These are phyloP conservation scores for Prostheceraeus crozeri DNA, from an alignment of 2,888 invertebrate genomes.

Conservation along the genomic window DNA sequence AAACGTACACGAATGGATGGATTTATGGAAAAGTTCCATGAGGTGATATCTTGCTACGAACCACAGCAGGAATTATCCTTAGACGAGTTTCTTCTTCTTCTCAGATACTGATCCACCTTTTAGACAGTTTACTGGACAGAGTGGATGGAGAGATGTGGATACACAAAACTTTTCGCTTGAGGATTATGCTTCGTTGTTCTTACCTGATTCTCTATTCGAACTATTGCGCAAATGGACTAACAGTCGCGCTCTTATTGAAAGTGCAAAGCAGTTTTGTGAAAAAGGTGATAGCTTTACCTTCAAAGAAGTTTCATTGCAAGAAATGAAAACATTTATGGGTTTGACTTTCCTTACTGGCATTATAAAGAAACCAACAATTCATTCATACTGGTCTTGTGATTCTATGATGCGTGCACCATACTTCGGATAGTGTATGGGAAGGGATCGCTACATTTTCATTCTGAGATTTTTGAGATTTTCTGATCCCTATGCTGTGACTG, in stretches of 20 bases:
- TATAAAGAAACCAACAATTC: slow-evolving; percentile 14
- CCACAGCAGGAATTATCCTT: slow-evolving; percentile 25
- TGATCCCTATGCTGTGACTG: background rate
- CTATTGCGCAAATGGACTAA: slow-evolving; percentile 26
- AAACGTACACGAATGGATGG: slow-evolving; percentile 5
- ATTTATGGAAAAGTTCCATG: slow-evolving; percentile 24
- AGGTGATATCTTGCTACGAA: slow-evolving; percentile 1
- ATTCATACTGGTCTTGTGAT: background rate
- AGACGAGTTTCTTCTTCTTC: slow-evolving; percentile 2
- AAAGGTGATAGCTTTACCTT: background rate
- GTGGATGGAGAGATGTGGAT: too few species aligned
- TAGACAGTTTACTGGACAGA: too few species aligned
- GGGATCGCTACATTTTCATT: too few species aligned
- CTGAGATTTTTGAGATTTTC: too few species aligned
- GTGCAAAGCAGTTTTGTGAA: background rate
- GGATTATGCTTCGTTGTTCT: too few species aligned
- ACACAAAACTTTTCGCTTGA: too few species aligned
- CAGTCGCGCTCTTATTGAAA: slow-evolving; percentile 8
- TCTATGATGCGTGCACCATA: background rate
- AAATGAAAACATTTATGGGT: slow-evolving; percentile 18
- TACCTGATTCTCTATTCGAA: slow-evolving; percentile 4
- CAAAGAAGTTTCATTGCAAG: background rate
- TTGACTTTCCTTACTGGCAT: background rate
- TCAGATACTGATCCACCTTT: too few species aligned
- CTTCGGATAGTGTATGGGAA: slow-evolving; percentile 11